Evolutionary conservation across 2,113 vertebrate species (phyloP).

Genomic region (Bungarus multicinctus): DNA sequence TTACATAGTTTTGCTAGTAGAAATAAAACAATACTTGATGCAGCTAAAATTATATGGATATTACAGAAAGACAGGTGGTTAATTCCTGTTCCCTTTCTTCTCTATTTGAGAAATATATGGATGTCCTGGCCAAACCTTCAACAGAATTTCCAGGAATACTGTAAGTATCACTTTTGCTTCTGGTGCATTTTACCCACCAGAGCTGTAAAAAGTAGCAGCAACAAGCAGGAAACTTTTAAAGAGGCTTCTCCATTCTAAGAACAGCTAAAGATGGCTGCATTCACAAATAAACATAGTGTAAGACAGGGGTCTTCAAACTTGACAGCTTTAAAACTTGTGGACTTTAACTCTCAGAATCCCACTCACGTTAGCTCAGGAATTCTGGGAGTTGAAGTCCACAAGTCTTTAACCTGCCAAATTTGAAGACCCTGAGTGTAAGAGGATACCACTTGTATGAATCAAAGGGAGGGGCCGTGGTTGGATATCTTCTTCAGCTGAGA

Average conservation of each 20-base stretch:
- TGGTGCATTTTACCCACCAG: not conserved
- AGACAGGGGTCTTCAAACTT: no score
- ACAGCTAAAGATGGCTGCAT: not conserved
- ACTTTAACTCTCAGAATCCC: no score
- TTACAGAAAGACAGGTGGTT: not conserved
- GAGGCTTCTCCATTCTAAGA: accelerated
- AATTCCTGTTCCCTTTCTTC: conserved; percentile 58
- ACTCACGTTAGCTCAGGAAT: no score
- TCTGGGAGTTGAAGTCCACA: no score
- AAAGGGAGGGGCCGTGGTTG: not conserved
- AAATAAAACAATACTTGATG: not conserved
- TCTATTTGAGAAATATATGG: conserved; percentile 64
- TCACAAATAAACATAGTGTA: not conserved
- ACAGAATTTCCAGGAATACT: conserved; percentile 62
- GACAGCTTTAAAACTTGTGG: no score
- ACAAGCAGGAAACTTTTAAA: not conserved
- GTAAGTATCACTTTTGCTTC: conserved; percentile 60
- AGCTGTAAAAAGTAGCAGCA: not conserved
- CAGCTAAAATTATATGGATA: not conserved
- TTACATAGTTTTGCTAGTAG: no score
- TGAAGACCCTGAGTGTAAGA: no score
- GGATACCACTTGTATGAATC: not conserved
- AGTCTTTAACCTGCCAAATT: no score
- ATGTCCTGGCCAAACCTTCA: conserved; percentile 66
- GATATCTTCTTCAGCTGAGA: not conserved